Conservation (phyloP, 2,113 vertebrate genomes). For the Siniperca knerii region DNA sequence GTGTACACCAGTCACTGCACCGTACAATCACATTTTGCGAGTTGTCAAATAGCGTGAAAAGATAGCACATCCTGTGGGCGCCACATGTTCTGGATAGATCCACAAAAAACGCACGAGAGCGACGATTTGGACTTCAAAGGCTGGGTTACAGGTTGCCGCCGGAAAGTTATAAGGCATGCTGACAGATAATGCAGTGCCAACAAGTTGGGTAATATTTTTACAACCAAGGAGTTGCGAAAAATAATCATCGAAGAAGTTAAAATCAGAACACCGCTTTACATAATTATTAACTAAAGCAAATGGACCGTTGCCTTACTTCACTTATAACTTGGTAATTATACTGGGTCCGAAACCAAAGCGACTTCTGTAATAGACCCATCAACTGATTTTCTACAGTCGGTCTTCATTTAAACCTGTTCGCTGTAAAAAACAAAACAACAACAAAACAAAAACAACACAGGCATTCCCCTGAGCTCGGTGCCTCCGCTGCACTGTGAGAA, state of each 20-base stretch:
- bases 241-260: slow-evolving; percentile 42
- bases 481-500: slow-evolving; percentile 54
- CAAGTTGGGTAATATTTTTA: slow-evolving; percentile 53
- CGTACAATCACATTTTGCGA: slow-evolving; percentile 29
- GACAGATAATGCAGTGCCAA: slow-evolving; percentile 41
- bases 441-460: background rate
- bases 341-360: slow-evolving; percentile 40
- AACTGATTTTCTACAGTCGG: slow-evolving; percentile 19
- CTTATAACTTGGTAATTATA: slow-evolving; percentile 41
- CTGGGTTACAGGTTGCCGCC: slow-evolving; percentile 68
- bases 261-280: background rate
- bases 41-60: slow-evolving; percentile 39
- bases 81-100: slow-evolving; percentile 59
- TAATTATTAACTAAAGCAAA: slow-evolving; percentile 66
- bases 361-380: slow-evolving; percentile 43
- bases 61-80: slow-evolving; percentile 36
- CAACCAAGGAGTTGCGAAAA: slow-evolving; percentile 48
- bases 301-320: slow-evolving; percentile 34
- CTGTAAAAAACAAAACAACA: background rate
- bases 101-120: slow-evolving; percentile 29
- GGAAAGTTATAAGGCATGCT: slow-evolving; percentile 58
- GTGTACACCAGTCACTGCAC: slow-evolving; percentile 30
- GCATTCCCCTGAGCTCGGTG: slow-evolving; percentile 41
- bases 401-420: slow-evolving; percentile 43
- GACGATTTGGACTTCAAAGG: slow-evolving; percentile 72